Base-by-base conservation (phyloP, 2,888 invertebrate species). In the Antheraea yamamai region DNA sequence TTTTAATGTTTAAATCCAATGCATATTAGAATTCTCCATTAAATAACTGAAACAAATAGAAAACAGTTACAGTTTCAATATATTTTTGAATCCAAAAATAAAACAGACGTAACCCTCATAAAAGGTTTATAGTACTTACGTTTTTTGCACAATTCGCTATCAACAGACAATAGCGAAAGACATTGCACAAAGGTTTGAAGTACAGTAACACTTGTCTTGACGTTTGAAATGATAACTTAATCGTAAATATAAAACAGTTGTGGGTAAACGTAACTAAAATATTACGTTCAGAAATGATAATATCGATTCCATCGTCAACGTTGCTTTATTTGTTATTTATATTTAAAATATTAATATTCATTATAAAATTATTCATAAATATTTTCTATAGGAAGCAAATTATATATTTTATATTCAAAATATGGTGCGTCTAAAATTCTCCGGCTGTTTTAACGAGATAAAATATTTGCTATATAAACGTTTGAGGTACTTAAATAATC, bases 31-130 rank as follows among this genome's bases (percentile, higher is more conserved):
- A 26, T 14, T 52, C 73, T 20, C 30, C 3, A 64, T 30, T 47
- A 72, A 73, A 74, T 73, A 73, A 70, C 35, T 75, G 61, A 61
- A 47, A 47, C 47, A 73, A 75, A 75, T 74, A 64, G 74, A 72
- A 58, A 47, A 12, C 47, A 47, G 12, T 47, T 12, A 47, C 12
- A 47, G 47, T 47, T 0, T 12, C 47, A 12, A 61, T 68, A 75
- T 16, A 7, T 64, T 72, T 72, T 47, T 12, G 47, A 47, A 47
- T 47, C 12, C 7, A 12, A 0, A 12, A 47, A 12, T 47, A 47
- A 47, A 47, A 47, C 47, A 47, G 12, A 47, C 61, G n/a, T 23
- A 23, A 61, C 23, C 4, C n/a, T 61, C n/a, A 1, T 23, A 61
- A 61, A 23, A 10, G 6, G n/a, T 10, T 23, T 10, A n/a, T 3